Conservation (phyloP, 2,113 vertebrate species). For the Prunella himalayana region DNA sequence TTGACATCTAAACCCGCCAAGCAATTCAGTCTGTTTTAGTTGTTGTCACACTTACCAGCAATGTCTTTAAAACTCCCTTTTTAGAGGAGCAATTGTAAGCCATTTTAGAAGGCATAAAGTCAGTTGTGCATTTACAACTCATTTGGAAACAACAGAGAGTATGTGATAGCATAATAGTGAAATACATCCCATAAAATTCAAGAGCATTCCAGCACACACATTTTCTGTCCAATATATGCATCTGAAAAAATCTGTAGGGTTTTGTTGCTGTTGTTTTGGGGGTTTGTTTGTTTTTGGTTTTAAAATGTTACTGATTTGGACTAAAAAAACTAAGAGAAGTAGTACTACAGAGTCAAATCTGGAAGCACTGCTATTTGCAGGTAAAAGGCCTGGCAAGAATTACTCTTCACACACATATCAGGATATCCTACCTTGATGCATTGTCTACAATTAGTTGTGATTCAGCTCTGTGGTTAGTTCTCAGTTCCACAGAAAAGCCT, state of each 20-base stretch:
- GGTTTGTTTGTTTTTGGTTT: background rate
- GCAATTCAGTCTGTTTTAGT: background rate
- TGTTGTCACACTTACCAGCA: background rate
- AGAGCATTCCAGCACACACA: background rate
- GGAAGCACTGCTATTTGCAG: background rate
- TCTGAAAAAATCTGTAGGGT: background rate
- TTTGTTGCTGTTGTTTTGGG: background rate
- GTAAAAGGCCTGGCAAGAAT: background rate
- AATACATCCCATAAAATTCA: background rate
- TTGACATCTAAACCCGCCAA: background rate
- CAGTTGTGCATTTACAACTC: background rate
- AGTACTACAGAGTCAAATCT: background rate
- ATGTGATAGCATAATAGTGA: background rate
- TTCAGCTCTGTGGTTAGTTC: constrained; percentile 83
- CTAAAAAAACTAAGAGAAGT: background rate
- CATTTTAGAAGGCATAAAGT: background rate
- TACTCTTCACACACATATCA: background rate
- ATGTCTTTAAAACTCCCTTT: background rate
- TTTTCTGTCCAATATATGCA: background rate
- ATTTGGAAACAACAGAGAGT: background rate
- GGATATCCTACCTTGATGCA: constrained; percentile 73
- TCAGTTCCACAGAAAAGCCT: constrained; percentile 77
- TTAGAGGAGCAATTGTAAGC: background rate
- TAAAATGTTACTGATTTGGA: background rate
- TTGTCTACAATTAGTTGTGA: constrained; percentile 82